Percentiles rank a stretch among this genome's conserved stretches.
These are phyloP conservation scores for Oncorhynchus tshawytscha DNA, from an alignment of 2,113 vertebrate genomes.

Conservation along the genomic window DNA sequence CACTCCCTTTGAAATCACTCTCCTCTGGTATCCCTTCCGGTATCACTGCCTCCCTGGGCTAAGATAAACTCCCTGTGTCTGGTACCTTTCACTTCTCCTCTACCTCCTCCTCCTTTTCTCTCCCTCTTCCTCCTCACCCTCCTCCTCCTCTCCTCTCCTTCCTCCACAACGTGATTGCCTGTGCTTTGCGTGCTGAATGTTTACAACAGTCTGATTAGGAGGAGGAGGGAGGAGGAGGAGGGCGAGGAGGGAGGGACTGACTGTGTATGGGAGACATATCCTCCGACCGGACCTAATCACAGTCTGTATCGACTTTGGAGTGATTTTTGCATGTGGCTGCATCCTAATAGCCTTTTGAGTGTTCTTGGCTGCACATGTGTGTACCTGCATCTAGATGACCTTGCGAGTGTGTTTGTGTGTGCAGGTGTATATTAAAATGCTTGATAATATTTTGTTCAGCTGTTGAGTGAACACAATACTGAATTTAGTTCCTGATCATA, in stretches of 20 bases:
- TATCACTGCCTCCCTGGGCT: conserved; percentile 23
- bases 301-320: neutral
- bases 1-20: too few relatives aligned
- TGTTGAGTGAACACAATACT: neutral
- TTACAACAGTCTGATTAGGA: conserved; percentile 18
- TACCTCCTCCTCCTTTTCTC: neutral
- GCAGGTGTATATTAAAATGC: too few relatives aligned
- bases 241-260: too few relatives aligned
- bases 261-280: neutral
- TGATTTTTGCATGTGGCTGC: conserved; percentile 7
- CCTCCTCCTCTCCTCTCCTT: neutral
- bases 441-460: too few relatives aligned
- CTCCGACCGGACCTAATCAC: neutral
- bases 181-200: conserved; percentile 17
- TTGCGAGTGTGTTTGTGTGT: neutral
- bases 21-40: too few relatives aligned
- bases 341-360: conserved; percentile 5
- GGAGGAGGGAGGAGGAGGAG: too few relatives aligned
- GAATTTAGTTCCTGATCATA: conserved; percentile 8
- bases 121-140: neutral
- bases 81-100: conserved; percentile 21
- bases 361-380: neutral
- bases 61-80: conserved; percentile 43
- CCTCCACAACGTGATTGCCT: neutral
- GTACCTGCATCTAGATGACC: neutral